Evolutionary conservation across 2,113 vertebrate species (phyloP).

Genomic region (Lepus timidus): DNA sequence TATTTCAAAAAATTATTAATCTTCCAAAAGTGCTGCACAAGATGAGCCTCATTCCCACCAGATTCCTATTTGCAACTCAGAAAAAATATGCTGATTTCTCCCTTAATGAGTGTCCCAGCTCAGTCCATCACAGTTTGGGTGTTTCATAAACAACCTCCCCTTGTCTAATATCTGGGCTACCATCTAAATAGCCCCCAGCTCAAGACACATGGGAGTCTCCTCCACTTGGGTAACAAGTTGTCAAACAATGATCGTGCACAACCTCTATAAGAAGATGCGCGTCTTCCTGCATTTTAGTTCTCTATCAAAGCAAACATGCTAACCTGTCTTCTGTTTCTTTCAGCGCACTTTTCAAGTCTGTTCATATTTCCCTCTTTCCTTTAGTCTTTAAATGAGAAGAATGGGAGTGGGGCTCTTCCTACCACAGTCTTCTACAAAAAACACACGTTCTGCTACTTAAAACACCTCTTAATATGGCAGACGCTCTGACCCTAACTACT

Average conservation of each 20-base stretch:
- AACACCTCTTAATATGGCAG: background rate
- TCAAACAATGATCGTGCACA: rapidly evolving
- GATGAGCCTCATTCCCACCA: background rate
- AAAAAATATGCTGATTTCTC: background rate
- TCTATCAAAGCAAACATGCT: rapidly evolving
- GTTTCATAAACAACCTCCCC: background rate
- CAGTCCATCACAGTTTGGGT: background rate
- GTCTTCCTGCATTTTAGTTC: background rate
- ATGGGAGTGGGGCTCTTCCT: no score
- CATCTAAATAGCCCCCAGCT: rapidly evolving
- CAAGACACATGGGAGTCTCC: background rate
- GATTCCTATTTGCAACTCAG: background rate
- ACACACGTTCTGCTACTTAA: background rate
- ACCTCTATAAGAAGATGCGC: rapidly evolving
- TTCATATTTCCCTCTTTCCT: background rate
- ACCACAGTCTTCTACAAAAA: background rate
- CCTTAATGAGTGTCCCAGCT: background rate
- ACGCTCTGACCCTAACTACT: background rate
- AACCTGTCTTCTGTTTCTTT: background rate
- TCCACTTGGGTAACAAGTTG: no score
- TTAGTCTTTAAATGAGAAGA: background rate
- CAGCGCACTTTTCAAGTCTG: rapidly evolving
- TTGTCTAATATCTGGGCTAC: rapidly evolving
- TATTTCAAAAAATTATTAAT: background rate
- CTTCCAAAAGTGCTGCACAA: background rate